Percentiles rank a stretch among this genome's conserved stretches.
These are phyloP conservation scores for Tetramorium alpestre DNA, from an alignment of 1,140 invertebrate species.

Conservation along the genomic window DNA sequence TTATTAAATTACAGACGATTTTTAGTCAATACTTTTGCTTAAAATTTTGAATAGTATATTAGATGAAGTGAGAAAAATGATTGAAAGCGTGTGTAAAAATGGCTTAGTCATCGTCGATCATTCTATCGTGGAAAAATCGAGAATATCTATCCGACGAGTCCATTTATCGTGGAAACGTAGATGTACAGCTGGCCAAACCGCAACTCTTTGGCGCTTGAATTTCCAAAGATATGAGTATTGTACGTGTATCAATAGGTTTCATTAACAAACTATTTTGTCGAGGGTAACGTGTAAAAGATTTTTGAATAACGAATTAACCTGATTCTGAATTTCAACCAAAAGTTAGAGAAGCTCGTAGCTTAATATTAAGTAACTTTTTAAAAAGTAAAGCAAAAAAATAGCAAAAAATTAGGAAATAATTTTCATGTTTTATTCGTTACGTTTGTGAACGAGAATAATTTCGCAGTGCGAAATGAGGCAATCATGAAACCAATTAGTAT, in stretches of 20 bases:
- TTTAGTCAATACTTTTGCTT: not conserved
- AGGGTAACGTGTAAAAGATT: not conserved
- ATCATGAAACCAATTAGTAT: too few species aligned
- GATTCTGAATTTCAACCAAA: not conserved
- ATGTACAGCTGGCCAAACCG: conserved; percentile 56
- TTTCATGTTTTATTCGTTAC: too few species aligned
- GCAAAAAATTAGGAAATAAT: too few species aligned
- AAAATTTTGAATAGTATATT: not conserved
- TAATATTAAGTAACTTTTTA: too few species aligned
- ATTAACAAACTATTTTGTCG: conserved; percentile 13
- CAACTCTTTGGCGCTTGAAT: conserved; percentile 33
- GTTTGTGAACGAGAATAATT: too few species aligned
- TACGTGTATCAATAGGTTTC: conserved; percentile 7
- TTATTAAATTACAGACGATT: not conserved
- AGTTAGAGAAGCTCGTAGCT: too few species aligned
- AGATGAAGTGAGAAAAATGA: not conserved
- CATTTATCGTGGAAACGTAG: conserved; percentile 49
- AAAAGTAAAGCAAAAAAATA: too few species aligned
- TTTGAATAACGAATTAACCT: not conserved
- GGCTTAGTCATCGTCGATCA: conserved; percentile 37
- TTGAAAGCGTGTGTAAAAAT: conserved; percentile 10
- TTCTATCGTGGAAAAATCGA: conserved; percentile 18
- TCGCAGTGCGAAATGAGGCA: too few species aligned
- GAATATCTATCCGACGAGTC: conserved; percentile 63
- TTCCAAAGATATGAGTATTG: conserved; percentile 4